Conservation (phyloP, 1,140 invertebrate genomes). For the Bicyclus anynana region DNA sequence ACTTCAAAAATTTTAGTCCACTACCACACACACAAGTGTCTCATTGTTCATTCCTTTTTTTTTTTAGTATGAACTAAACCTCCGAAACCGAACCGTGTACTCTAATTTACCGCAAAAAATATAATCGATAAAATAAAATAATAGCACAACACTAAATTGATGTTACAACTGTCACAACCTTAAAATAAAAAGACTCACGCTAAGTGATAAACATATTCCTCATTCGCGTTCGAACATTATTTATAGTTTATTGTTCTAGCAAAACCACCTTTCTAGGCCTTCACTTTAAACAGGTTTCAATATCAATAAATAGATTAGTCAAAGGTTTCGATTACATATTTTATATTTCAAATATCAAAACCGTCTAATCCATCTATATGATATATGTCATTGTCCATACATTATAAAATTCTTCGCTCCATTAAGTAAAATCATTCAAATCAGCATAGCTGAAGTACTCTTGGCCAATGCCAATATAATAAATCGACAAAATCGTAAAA, state of each 20-base stretch:
- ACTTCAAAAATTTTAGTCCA: not conserved
- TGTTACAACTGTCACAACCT: slow-evolving; percentile 31
- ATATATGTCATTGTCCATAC: not conserved
- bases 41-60: not conserved
- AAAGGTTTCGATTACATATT: no score
- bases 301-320: not conserved
- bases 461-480: no score
- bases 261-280: not conserved
- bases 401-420: not conserved
- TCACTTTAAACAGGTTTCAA: not conserved
- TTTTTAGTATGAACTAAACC: slow-evolving; percentile 1
- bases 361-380: not conserved
- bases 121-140: slow-evolving; percentile 18
- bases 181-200: slow-evolving; percentile 18
- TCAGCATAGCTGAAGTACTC: no score
- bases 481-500: no score
- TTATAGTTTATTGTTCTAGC: slow-evolving; percentile 6
- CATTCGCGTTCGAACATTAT: slow-evolving; percentile 3
- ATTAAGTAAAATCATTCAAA: not conserved
- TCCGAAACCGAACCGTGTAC: slow-evolving; percentile 4
- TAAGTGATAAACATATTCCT: not conserved
- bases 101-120: slow-evolving; percentile 6
- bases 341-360: not conserved
- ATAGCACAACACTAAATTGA: slow-evolving; percentile 34
- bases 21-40: not conserved